Evolutionary conservation across 2,888 invertebrate genomes (phyloP).

Genomic region (Diachrysia chrysitis): DNA sequence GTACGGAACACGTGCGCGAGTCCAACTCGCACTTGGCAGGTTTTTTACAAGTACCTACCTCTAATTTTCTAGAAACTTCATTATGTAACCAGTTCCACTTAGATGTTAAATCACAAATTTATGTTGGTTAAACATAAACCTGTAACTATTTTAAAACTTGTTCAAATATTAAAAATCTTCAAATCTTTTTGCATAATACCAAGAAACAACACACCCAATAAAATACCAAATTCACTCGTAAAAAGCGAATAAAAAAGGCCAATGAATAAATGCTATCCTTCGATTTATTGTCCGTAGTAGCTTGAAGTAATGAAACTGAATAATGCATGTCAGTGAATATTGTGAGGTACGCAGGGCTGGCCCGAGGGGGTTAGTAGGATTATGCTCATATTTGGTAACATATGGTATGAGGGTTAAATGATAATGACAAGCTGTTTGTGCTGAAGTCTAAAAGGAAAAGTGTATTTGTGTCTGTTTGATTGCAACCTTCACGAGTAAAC

Average conservation of each 20-base stretch:
- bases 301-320: conserved; percentile 87
- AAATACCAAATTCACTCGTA: conserved; percentile 22
- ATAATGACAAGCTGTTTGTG: not conserved
- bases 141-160: too few relatives aligned
- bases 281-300: conserved; percentile 86
- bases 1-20: too few relatives aligned
- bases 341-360: conserved; percentile 75
- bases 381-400: conserved; percentile 20
- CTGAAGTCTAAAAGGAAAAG: not conserved
- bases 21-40: too few relatives aligned
- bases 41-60: too few relatives aligned
- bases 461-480: not conserved
- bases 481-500: too few relatives aligned
- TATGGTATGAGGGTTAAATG: not conserved
- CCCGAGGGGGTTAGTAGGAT: conserved; percentile 34
- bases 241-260: conserved; percentile 54
- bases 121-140: too few relatives aligned
- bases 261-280: conserved; percentile 79
- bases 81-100: too few relatives aligned
- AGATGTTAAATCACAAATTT: too few relatives aligned
- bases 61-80: too few relatives aligned
- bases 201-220: conserved; percentile 2
- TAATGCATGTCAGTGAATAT: conserved; percentile 86
- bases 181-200: not conserved
- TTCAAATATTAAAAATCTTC: not conserved